These are phyloP conservation scores for Phodopus roborovskii DNA, from an alignment of 2,113 vertebrate species.

Conservation along the genomic window DNA sequence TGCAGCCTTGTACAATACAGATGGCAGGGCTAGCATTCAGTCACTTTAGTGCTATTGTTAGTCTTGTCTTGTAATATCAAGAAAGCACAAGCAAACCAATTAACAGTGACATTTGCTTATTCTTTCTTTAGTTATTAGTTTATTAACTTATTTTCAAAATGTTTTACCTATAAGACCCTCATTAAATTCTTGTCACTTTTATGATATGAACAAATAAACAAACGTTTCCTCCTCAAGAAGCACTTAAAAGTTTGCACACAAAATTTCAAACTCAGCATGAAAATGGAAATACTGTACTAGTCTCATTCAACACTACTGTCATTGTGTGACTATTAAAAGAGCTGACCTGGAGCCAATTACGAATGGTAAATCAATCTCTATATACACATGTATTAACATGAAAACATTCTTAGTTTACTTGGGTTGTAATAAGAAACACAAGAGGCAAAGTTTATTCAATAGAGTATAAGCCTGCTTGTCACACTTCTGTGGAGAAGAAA, in stretches of 20 bases:
- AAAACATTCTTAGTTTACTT: background rate
- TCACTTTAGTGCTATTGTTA: background rate
- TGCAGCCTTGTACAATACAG: background rate
- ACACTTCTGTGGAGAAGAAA: background rate
- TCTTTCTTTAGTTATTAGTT: background rate
- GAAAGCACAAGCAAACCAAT: background rate
- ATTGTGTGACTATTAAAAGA: background rate
- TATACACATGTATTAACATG: background rate
- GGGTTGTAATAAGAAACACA: background rate
- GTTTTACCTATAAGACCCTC: constrained; percentile 4
- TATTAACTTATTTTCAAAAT: background rate
- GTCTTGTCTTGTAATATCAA: constrained; percentile 18
- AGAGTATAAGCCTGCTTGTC: background rate
- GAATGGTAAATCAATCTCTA: background rate
- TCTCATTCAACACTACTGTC: background rate
- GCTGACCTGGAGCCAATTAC: background rate
- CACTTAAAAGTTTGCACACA: background rate
- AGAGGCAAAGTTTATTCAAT: background rate
- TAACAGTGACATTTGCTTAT: background rate
- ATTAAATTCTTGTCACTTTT: background rate
- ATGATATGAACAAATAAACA: background rate
- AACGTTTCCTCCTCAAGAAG: background rate
- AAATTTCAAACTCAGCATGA: background rate
- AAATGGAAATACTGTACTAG: background rate
- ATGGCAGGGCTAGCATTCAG: background rate